Percentiles rank a stretch among this genome's conserved stretches.
Conservation (phyloP, 2,113 vertebrate species). For the Steatornis caripensis region DNA sequence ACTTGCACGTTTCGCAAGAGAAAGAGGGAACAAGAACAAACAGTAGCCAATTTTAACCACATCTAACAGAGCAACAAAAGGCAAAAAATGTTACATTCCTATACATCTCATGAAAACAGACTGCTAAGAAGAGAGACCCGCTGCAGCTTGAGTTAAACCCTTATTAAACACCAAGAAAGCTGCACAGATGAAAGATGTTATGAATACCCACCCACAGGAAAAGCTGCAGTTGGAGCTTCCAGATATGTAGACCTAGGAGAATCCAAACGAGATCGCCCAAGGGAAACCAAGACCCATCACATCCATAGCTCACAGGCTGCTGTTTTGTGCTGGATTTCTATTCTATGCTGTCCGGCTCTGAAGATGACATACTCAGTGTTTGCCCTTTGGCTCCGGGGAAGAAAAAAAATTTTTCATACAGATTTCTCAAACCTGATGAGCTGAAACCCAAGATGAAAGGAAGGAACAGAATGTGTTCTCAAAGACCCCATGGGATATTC, state of each 20-base stretch:
- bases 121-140: not conserved
- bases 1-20: not conserved
- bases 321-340: not conserved
- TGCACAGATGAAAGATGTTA: not conserved
- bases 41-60: slow-evolving; percentile 28
- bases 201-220: not conserved
- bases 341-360: not conserved
- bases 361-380: not conserved
- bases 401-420: not conserved
- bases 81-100: slow-evolving; percentile 6
- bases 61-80: slow-evolving; percentile 14
- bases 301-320: not conserved
- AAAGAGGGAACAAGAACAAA: not conserved
- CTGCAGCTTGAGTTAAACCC: not conserved
- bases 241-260: not conserved
- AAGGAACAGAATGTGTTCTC: not conserved
- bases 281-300: not conserved
- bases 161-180: not conserved
- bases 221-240: not conserved
- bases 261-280: not conserved
- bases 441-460: not conserved
- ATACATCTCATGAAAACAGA: not conserved
- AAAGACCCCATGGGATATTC: not conserved
- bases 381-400: not conserved
- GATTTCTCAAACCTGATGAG: not conserved